phyloP scores from a whole-genome alignment of 2,888 invertebrate genomes.

The Temnothorax ravouxi region DNA sequence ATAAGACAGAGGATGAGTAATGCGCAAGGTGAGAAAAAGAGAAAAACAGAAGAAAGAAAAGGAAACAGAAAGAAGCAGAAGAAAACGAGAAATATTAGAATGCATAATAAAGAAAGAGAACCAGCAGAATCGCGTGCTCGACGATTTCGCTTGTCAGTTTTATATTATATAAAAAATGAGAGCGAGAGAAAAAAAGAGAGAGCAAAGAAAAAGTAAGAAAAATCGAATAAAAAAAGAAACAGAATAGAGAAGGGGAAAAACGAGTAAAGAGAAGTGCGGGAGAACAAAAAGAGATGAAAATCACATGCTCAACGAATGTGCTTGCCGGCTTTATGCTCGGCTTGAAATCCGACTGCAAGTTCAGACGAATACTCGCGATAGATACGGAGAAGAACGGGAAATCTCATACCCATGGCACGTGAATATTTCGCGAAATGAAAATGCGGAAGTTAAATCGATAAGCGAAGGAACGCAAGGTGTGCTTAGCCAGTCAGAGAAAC shows the following conservation, averaged over 20 bases:
- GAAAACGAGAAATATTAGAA: constrained; percentile 12
- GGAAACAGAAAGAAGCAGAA: constrained; percentile 3
- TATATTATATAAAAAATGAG: constrained; percentile 34
- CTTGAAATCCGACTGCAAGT: constrained; percentile 42
- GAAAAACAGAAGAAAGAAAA: neutral
- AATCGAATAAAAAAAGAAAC: neutral
- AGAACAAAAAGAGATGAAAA: constrained; percentile 29
- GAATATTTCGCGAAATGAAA: constrained; percentile 60
- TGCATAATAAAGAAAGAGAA: neutral
- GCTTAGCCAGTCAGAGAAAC: neutral
- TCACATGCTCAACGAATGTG: constrained; percentile 52
- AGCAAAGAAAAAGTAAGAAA: neutral
- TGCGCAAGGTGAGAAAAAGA: neutral
- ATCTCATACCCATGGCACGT: constrained; percentile 46
- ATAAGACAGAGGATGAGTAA: constrained; percentile 22
- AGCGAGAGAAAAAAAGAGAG: neutral
- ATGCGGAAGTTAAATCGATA: constrained; percentile 64
- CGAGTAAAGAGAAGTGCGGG: neutral
- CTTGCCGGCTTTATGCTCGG: constrained; percentile 25
- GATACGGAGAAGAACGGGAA: constrained; percentile 33
- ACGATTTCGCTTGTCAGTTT: constrained; percentile 24
- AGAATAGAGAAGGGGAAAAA: neutral
- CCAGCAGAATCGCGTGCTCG: neutral
- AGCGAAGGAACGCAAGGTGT: constrained; percentile 5
- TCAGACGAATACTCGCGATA: constrained; percentile 41